Conservation (phyloP, 2,797 vertebrate genomes). For the Holocentrus rufus region DNA sequence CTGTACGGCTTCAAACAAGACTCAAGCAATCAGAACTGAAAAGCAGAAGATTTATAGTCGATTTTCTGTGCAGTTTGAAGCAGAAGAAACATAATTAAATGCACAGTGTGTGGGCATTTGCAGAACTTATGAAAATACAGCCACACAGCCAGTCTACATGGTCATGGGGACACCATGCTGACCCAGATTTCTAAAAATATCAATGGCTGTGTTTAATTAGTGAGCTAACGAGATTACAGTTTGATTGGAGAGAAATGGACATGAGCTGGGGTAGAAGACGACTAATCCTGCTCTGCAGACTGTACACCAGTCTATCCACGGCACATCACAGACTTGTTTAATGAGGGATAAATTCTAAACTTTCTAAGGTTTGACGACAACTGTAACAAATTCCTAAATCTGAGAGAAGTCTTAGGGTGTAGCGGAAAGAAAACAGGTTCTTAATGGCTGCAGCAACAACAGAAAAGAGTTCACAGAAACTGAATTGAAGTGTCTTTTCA, state of each 20-base stretch:
- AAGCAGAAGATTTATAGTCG: too few species aligned
- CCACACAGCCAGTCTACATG: constrained; percentile 42
- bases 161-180: constrained; percentile 58
- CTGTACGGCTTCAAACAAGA: too few species aligned
- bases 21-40: too few species aligned
- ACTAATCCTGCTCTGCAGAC: constrained; percentile 53
- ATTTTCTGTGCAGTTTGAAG: not conserved
- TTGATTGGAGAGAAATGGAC: constrained; percentile 67
- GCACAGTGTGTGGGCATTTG: not conserved
- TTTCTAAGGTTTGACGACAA: not conserved
- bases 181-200: constrained; percentile 76
- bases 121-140: constrained; percentile 1
- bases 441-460: not conserved
- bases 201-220: constrained; percentile 70
- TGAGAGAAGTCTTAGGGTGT: too few species aligned
- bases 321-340: constrained; percentile 17
- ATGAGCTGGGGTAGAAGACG: constrained; percentile 30
- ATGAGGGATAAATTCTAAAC: constrained; percentile 11
- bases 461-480: not conserved
- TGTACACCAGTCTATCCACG: constrained; percentile 44
- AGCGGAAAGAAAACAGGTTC: not conserved
- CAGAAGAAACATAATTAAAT: not conserved
- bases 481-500: constrained; percentile 20
- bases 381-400: not conserved
- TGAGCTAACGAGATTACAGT: constrained; percentile 72